Conservation (phyloP, 2,113 vertebrate species). For the Cyanocitta stelleri region DNA sequence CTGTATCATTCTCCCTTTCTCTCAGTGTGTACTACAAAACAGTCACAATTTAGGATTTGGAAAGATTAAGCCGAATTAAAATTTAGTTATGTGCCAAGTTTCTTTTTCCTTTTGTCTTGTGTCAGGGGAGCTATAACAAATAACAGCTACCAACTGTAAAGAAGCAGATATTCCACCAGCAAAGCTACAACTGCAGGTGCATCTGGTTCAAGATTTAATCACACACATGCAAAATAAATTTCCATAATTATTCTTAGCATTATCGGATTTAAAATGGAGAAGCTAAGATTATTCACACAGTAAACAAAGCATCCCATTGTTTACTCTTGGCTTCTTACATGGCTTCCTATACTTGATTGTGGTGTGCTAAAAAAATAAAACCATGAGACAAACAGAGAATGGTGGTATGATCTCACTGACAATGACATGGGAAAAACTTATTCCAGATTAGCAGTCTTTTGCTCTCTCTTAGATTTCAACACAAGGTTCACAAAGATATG, state of each 20-base stretch:
- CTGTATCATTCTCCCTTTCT: neutral
- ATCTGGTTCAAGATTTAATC: neutral
- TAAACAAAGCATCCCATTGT: constrained; percentile 27
- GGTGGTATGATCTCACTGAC: neutral
- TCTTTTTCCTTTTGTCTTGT: neutral
- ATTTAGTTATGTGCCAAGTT: neutral
- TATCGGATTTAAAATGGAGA: neutral
- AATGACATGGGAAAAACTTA: neutral
- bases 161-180: neutral
- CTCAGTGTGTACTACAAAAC: neutral
- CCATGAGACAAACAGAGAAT: neutral
- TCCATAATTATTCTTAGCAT: neutral
- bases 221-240: neutral
- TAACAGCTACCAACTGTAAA: neutral
- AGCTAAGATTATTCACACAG: neutral
- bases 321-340: neutral
- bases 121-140: neutral
- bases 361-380: neutral
- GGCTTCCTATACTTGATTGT: neutral
- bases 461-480: neutral
- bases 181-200: neutral
- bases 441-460: neutral
- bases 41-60: constrained; percentile 40
- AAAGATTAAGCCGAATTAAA: constrained; percentile 58
- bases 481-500: neutral